Evolutionary conservation across 2,797 vertebrate species (phyloP), one percentile per base, ranked within the genome.

Genomic region (Taeniopygia guttata): DNA sequence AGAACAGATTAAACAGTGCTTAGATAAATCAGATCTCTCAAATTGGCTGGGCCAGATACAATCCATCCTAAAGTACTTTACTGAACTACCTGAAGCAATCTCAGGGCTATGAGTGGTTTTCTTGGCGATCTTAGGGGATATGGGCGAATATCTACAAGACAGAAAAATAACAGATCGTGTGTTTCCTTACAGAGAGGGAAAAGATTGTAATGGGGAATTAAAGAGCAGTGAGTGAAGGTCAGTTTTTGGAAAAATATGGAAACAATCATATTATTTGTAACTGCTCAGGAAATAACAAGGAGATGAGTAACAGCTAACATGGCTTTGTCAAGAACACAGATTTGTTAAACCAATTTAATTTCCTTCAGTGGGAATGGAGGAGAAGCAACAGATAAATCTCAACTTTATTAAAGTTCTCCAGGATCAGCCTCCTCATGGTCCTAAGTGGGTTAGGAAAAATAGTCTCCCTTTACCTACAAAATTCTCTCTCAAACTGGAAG

Each of bases 201-300:
- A 93, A 80, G 54, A 92, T 21, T 76, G 63, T 87, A 93, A 84
- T 13, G 45, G 74, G 70, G 90, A 95, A 74, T 86, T 94, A 79
- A 90, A 93, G 42, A 79, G 52, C 86, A 93, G 80, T 5, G 63
- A 93, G 77, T 84, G 93, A 96, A 95, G 95, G 94, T 94, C 92
- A 93, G 84, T 84, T 96, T 96, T 95, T 67, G 63, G 90, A 93
- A 95, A 96, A 96, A 92, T 67, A 96, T 69, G 7, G 94, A 92
- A 96, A 95, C 93, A 95, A 95, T 95, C 94, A 94, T 92, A 94
- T 93, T 96, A 95, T 96, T 96, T 94, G 95, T 84, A 95, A 95
- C 93, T 32, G 15, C 92, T 96, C 95, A 96, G 96, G 95, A 96
- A 96, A 96, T 96, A 96, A 96, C 95, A 95, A 95, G 90, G 90